Percentiles rank a stretch among this genome's conserved stretches.
Conservation (phyloP, 1,140 invertebrate genomes). For the Hylaeus volcanicus region DNA sequence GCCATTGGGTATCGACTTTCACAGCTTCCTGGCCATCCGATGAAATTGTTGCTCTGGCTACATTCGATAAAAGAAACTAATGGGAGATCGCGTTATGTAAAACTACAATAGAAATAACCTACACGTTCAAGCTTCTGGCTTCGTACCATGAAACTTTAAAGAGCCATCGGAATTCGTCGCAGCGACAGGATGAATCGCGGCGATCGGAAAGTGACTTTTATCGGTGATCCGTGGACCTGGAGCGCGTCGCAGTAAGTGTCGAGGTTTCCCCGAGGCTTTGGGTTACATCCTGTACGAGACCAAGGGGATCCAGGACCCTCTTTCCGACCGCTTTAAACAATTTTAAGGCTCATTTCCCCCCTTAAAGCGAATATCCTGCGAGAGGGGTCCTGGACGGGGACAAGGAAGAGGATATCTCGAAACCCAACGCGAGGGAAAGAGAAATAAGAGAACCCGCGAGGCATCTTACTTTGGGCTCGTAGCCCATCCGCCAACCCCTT, state of each 20-base stretch:
- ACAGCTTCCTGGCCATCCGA: not conserved
- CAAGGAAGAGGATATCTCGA: constrained; percentile 46
- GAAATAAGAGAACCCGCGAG: constrained; percentile 53
- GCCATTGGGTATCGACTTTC: constrained; percentile 15
- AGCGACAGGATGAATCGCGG: not conserved
- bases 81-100: not conserved
- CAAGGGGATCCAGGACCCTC: constrained; percentile 66
- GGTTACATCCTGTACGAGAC: constrained; percentile 49
- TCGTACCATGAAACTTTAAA: not conserved
- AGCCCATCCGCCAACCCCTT: constrained; percentile 66
- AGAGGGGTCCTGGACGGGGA: constrained; percentile 17
- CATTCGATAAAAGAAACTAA: not conserved
- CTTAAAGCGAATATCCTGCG: constrained; percentile 79
- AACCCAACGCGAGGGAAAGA: constrained; percentile 35
- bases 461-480: constrained; percentile 61
- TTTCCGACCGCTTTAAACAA: constrained; percentile 80
- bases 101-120: not conserved
- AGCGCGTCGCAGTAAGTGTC: constrained; percentile 54
- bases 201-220: constrained; percentile 1
- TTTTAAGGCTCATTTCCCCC: constrained; percentile 81
- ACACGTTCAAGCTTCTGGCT: not conserved
- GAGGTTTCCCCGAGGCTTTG: constrained; percentile 57
- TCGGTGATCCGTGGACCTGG: constrained; percentile 1
- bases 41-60: not conserved
- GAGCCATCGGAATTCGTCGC: not conserved